Base-by-base conservation (phyloP, 2,113 vertebrate species). In the Channa maculata region DNA sequence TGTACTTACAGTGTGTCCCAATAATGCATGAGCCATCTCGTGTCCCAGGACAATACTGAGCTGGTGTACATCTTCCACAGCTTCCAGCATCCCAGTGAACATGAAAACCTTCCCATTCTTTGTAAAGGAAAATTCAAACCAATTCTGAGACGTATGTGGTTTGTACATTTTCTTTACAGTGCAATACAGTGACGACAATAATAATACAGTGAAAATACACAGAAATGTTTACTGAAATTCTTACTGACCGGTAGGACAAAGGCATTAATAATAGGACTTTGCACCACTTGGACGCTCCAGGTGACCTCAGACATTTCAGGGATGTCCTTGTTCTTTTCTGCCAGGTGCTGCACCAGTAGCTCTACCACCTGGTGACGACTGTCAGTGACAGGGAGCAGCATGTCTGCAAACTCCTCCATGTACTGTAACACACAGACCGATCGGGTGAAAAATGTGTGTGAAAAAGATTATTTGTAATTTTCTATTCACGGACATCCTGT, bases 81-180 rank as follows among this genome's bases (percentile, higher is more conserved):
- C 92, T 1, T 94, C 85, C 66, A 99, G 84, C 92, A 99, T 95
- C 48, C 97, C 98, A n/a, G 96, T 98, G 73, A 98, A 99, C 76
- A 99, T 80, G 89, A 99, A 99, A 65, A 99, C 91, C 65, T 96
- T 92, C 13, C 97, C 97, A 59, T 97, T 96, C 98, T 99, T 15
- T 12, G 5, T 0, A 44, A 81, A 37, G 62, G 65, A 70, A 44
- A 82, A 75, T 64, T 79, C 70, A 52, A 51, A 50, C 6, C 3
- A 53, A 38, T 34, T 61, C 2, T 54, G 63, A 80, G 14, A 8
- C 36, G 41, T 1, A 6, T 46, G 15, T 2, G 36, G 6, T 43
- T 57, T 55, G 5, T 11, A 60, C 3, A 68, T 37, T 34, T 44
- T 65, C 39, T 61, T 50, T 11, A 43, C 4, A 67, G 3, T 45